Percentiles rank a stretch among this genome's conserved stretches.
Conservation (phyloP, 1,140 invertebrate genomes). For the Cherax quadricarinatus region DNA sequence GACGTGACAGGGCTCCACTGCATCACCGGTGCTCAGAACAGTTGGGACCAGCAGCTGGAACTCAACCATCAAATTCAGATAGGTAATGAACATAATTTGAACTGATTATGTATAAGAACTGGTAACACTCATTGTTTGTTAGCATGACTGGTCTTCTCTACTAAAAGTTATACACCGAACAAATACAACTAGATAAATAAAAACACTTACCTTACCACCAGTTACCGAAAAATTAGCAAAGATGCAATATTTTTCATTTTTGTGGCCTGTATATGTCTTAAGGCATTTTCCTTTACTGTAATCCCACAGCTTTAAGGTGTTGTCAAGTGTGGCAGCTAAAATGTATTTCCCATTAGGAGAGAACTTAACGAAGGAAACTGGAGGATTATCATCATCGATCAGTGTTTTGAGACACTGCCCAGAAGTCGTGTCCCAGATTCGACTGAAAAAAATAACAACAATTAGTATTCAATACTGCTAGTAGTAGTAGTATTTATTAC, state of each 20-base stretch:
- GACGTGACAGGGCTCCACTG: no score
- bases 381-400: slow-evolving; percentile 96
- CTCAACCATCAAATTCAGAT: no score
- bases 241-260: slow-evolving; percentile 99
- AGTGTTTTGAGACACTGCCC: slow-evolving; percentile 99
- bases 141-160: not conserved
- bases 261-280: slow-evolving; percentile 98
- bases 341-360: slow-evolving; percentile 99
- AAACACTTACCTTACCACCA: slow-evolving; percentile 91
- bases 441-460: slow-evolving; percentile 81
- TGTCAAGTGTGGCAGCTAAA: slow-evolving; percentile 97
- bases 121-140: not conserved
- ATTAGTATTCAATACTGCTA: no score
- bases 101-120: no score
- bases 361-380: slow-evolving; percentile 99
- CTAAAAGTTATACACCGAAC: not conserved
- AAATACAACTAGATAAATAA: no score
- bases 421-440: slow-evolving; percentile 99
- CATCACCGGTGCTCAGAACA: no score
- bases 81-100: no score
- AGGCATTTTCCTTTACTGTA: slow-evolving; percentile 98
- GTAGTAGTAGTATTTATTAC: no score
- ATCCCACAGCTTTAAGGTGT: slow-evolving; percentile 99
- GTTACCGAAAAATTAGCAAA: slow-evolving; percentile 99
- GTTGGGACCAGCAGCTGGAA: no score